phyloP scores from a whole-genome alignment of 2,888 invertebrate genomes.

The Ectobius pallidus region DNA sequence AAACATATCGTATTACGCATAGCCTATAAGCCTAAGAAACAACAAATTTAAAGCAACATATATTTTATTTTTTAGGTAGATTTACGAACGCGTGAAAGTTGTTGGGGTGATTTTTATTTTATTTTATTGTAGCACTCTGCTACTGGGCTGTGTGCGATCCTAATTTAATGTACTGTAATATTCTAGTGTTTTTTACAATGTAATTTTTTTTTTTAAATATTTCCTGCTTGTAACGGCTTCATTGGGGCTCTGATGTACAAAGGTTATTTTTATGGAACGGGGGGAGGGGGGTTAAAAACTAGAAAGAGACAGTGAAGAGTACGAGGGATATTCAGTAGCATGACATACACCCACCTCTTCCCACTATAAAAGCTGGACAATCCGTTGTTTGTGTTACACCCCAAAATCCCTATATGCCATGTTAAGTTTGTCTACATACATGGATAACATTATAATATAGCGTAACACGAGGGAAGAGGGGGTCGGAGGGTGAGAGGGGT shows the following conservation, averaged over 20 bases:
- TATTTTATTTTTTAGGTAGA: no score
- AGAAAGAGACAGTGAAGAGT: neutral
- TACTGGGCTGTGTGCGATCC: neutral
- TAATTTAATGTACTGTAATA: neutral
- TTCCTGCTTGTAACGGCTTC: neutral
- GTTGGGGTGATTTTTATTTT: no score
- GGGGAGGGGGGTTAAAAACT: no score
- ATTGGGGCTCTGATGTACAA: slow-evolving; percentile 1
- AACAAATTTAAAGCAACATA: no score
- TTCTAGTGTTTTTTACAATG: neutral
- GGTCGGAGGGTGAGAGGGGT: neutral
- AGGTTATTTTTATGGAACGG: slow-evolving; percentile 12
- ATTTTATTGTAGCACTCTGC: no score
- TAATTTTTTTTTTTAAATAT: neutral
- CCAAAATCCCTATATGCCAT: slow-evolving; percentile 32
- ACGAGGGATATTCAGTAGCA: neutral
- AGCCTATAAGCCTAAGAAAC: no score
- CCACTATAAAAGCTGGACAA: slow-evolving; percentile 25
- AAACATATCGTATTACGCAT: no score
- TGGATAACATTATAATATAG: slow-evolving; percentile 31
- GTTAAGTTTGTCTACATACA: slow-evolving; percentile 29
- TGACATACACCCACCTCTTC: neutral
- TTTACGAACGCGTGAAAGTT: no score
- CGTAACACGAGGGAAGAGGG: slow-evolving; percentile 12
- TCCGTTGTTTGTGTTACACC: slow-evolving; percentile 28